These are phyloP conservation scores for Onychomys torridus DNA, from an alignment of 2,797 vertebrate species.

Conservation along the genomic window DNA sequence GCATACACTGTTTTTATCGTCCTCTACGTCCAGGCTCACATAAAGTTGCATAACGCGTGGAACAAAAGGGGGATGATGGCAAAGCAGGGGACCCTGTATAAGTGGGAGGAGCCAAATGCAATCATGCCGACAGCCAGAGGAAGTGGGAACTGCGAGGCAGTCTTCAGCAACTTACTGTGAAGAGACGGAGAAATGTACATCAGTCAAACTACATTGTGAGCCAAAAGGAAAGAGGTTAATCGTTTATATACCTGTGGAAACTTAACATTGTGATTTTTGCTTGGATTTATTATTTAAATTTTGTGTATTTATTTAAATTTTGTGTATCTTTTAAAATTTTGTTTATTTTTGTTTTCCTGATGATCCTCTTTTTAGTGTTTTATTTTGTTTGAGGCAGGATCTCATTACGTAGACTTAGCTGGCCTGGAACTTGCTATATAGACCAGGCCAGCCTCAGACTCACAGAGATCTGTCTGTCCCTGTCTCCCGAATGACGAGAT, in stretches of 20 bases:
- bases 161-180: slow-evolving; percentile 93
- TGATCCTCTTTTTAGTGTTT: background rate
- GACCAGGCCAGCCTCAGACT: too few relatives aligned
- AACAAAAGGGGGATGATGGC: slow-evolving; percentile 90
- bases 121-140: slow-evolving; percentile 92
- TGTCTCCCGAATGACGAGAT: background rate
- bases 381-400: background rate
- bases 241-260: background rate
- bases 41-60: slow-evolving; percentile 90
- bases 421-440: too few relatives aligned
- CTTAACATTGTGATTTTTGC: background rate
- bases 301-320: background rate
- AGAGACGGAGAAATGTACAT: slow-evolving; percentile 75
- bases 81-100: slow-evolving; percentile 94
- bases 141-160: slow-evolving; percentile 89
- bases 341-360: background rate
- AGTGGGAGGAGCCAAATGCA: slow-evolving; percentile 93
- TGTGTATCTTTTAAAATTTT: background rate
- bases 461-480: background rate
- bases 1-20: background rate
- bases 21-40: slow-evolving; percentile 83
- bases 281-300: background rate
- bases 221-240: background rate
- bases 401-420: background rate
- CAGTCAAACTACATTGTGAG: background rate